A percentile compares a stretch with the other conserved stretches of the same genome.
Evolutionary conservation across 2,888 invertebrate genomes (phyloP).

Genomic region (Lasioglossum vierecki): DNA sequence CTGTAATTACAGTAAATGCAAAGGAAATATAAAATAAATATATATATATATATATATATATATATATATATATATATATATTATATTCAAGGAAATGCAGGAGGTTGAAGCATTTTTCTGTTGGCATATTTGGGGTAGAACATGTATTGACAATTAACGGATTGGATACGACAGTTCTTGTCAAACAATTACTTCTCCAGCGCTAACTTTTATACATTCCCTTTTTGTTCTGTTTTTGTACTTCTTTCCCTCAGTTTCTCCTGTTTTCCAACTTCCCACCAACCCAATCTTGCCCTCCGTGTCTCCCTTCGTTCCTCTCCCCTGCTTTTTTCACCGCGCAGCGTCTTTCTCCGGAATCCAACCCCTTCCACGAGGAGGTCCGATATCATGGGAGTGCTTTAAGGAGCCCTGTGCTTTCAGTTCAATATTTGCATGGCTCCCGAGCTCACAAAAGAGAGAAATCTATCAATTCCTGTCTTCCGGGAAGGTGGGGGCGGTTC

Average conservation of each 20-base stretch:
- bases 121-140: neutral
- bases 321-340: neutral
- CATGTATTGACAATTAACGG: neutral
- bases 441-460: slow-evolving; percentile 74
- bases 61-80: too few relatives aligned
- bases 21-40: too few relatives aligned
- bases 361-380: slow-evolving; percentile 33
- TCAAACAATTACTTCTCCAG: neutral
- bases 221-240: slow-evolving; percentile 32
- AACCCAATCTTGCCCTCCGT: slow-evolving; percentile 14
- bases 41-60: too few relatives aligned
- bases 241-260: slow-evolving; percentile 13
- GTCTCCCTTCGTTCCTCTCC: neutral
- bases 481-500: slow-evolving; percentile 47
- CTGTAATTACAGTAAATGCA: too few relatives aligned
- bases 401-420: slow-evolving; percentile 73
- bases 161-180: neutral
- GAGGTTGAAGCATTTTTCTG: neutral
- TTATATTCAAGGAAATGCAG: too few relatives aligned
- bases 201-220: neutral
- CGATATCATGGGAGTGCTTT: slow-evolving; percentile 67
- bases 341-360: slow-evolving; percentile 12
- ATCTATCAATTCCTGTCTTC: slow-evolving; percentile 82
- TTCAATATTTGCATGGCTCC: slow-evolving; percentile 75
- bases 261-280: slow-evolving; percentile 34